phyloP scores from a whole-genome alignment of 2,888 invertebrate genomes.

The Meloe dianella region DNA sequence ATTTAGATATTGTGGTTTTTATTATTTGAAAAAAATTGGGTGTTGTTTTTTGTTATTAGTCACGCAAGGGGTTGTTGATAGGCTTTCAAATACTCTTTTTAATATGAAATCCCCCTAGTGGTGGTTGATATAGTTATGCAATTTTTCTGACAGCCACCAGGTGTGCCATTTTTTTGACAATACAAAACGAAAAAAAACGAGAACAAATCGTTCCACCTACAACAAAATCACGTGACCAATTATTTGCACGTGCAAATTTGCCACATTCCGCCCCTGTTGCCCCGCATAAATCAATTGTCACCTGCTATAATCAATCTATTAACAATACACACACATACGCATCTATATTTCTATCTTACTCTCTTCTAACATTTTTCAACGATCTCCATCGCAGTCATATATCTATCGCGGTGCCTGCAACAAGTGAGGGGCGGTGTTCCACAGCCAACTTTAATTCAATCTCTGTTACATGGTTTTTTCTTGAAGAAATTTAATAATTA shows the following conservation, averaged over 20 bases:
- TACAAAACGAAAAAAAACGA: no score
- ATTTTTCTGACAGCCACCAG: not conserved
- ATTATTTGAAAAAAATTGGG: no score
- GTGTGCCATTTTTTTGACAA: not conserved
- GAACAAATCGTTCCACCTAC: no score
- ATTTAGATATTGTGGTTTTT: no score
- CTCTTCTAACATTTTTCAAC: not conserved
- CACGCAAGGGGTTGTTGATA: no score
- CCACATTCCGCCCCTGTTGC: constrained; percentile 10
- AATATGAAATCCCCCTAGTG: not conserved
- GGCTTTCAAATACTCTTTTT: not conserved
- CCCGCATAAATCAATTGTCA: not conserved
- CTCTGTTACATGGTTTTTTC: not conserved
- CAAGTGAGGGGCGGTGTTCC: constrained; percentile 32
- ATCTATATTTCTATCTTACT: not conserved
- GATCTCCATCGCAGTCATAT: constrained; percentile 15
- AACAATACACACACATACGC: not conserved
- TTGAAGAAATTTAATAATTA: not conserved
- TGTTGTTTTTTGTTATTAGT: no score
- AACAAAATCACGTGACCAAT: constrained; percentile 20
- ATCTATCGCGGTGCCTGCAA: constrained; percentile 19
- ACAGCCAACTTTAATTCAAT: not conserved
- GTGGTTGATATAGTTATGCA: not conserved
- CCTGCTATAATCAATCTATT: constrained; percentile 12
- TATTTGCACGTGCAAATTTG: constrained; percentile 29